Evolutionary conservation across 2,113 vertebrate genomes (phyloP), one percentile per base, ranked within the genome.

Genomic region (Cyrtonyx montezumae): DNA sequence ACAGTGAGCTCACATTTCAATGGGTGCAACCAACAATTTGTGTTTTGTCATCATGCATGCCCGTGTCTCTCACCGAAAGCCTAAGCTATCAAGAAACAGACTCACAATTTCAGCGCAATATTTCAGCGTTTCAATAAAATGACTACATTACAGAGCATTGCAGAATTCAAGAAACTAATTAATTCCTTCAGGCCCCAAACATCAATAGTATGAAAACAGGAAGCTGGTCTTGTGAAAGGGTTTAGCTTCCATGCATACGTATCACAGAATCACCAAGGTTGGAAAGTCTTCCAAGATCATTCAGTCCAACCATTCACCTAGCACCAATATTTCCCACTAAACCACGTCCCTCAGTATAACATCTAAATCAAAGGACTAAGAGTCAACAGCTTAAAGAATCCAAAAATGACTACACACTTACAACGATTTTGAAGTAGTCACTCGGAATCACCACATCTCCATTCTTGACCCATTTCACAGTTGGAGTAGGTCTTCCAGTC

Each of bases 381-480:
- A 40, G 63, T n/a, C 62, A 51, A 22, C 6, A 55, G 49, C 42
- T 37, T n/a, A 4, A 25, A 42, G 5, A 0, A 14, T 18, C 19
- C 49, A 18, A 20, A 70, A 14, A 0, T 3, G 79, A 12, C 66
- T 51, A 5, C 0, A 11, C 88, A 97, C 99, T 98, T 89, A 99
- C 99, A 56, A 99, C 97, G 16, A 99, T 99, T 96, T 99, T 99
- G 97, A 99, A 99, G 96, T 99, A 99, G 97, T 99, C 99, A 9
- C 99, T 99, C 48, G 99, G 99, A 87, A 99, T 99, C 70, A 99
- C 99, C 37, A 99, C 95, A 8, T 99, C 99, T 59, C 99, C 99
- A 11, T 99, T 99, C 96, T 99, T 99, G 69, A 99, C 98, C 99
- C 99, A 99, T 84, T 99, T 99, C 84, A 99, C 99, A 0, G 99